phyloP scores from a whole-genome alignment of 2,113 vertebrate species.

The Dolichotis patagonum region DNA sequence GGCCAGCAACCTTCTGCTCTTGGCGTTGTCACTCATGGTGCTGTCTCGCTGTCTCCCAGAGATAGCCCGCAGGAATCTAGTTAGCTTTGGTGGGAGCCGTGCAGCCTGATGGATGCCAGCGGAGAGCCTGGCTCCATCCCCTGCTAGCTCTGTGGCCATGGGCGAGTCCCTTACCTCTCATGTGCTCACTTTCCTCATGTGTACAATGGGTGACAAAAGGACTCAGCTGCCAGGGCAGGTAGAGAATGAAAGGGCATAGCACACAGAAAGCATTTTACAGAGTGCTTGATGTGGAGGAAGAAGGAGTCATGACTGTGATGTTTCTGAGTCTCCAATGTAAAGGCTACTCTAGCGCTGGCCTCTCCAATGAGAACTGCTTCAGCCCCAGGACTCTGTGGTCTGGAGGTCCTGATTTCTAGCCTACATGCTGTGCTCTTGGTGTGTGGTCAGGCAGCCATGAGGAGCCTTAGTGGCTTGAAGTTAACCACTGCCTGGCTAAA shows the following conservation, averaged over 20 bases:
- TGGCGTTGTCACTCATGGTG: fast-evolving
- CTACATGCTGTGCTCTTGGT: background rate
- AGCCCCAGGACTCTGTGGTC: background rate
- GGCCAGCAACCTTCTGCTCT: background rate
- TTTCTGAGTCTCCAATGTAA: background rate
- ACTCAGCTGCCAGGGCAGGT: background rate
- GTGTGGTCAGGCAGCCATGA: background rate
- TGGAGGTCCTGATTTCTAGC: background rate
- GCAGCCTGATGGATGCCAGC: fast-evolving
- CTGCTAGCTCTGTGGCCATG: background rate
- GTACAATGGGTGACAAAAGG: background rate
- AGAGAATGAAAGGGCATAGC: background rate
- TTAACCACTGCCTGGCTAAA: background rate
- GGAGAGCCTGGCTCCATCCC: background rate
- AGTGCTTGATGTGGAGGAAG: background rate
- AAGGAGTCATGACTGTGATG: fast-evolving
- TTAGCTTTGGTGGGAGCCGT: fast-evolving
- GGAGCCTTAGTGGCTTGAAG: background rate
- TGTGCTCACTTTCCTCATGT: background rate
- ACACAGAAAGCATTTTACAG: fast-evolving
- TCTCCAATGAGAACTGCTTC: background rate
- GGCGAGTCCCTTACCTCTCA: background rate
- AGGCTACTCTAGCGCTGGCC: background rate
- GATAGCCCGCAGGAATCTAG: background rate
- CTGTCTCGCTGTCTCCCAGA: fast-evolving